Percentiles rank a stretch among this genome's conserved stretches.
These are phyloP conservation scores for Pachyrhynchus sulphureomaculatus DNA, from an alignment of 1,140 invertebrate genomes.

Conservation along the genomic window DNA sequence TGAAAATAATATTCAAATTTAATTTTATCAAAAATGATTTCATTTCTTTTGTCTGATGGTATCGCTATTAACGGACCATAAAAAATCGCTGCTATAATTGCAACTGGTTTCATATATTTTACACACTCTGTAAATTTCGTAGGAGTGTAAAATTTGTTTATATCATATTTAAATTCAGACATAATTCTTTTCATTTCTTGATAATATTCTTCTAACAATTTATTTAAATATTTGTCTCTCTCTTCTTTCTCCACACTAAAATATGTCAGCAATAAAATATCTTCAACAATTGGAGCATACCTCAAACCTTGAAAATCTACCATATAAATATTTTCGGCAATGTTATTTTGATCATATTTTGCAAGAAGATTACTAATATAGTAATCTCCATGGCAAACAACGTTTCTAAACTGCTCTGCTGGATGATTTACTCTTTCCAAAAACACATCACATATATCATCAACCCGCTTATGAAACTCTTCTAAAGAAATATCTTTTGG, in stretches of 20 bases:
- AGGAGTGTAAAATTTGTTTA: background rate
- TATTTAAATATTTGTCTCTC: background rate
- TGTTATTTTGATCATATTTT: background rate
- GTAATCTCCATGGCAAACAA: background rate
- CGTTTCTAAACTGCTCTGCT: background rate
- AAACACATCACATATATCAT: background rate
- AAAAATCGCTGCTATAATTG: background rate
- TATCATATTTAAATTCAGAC: background rate
- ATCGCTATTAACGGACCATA: background rate
- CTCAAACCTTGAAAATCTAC: background rate
- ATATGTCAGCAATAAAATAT: background rate
- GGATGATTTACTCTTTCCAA: background rate
- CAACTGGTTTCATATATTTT: background rate
- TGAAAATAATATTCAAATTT: background rate
- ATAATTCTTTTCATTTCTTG: background rate
- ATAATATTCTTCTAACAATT: background rate
- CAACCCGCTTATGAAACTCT: background rate
- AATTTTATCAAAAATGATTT: background rate
- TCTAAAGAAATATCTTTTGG: background rate
- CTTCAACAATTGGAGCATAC: background rate
- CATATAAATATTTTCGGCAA: background rate
- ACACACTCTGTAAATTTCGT: background rate
- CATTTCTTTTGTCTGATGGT: background rate
- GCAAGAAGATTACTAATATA: background rate
- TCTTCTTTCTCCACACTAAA: background rate